Percentiles rank a stretch among this genome's conserved stretches.
These are phyloP conservation scores for Macrosteles quadrilineatus DNA, from an alignment of 1,140 invertebrate species.

Conservation along the genomic window DNA sequence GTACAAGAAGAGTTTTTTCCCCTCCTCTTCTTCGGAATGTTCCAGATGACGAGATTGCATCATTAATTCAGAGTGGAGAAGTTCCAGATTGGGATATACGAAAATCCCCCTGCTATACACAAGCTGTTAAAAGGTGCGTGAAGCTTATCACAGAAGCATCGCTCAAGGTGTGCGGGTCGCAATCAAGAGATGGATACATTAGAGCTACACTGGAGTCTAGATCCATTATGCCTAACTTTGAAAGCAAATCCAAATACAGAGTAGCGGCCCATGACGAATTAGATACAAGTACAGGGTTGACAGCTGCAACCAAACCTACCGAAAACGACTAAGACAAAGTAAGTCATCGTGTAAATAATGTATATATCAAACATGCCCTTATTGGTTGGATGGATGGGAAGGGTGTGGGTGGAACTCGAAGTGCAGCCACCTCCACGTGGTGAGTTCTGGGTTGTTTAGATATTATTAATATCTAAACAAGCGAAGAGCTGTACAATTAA, in stretches of 20 bases:
- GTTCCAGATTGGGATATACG: slow-evolving; percentile 6
- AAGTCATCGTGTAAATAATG: neutral
- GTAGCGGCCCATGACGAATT: no score
- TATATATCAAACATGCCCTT: neutral
- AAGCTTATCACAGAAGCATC: slow-evolving; percentile 44
- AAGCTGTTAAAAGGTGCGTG: slow-evolving; percentile 43
- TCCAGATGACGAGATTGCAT: slow-evolving; percentile 34
- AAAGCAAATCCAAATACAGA: no score
- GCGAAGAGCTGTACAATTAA: slow-evolving; percentile 26
- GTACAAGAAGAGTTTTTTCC: slow-evolving; percentile 17
- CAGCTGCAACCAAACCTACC: neutral
- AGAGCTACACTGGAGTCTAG: slow-evolving; percentile 23
- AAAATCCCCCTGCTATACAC: slow-evolving; percentile 43
- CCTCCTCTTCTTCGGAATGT: slow-evolving; percentile 34
- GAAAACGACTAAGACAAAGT: neutral
- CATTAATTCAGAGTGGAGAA: no score
- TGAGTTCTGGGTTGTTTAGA: slow-evolving; percentile 27
- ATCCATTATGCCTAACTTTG: slow-evolving; percentile 22
- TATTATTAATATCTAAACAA: neutral
- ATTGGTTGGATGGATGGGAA: neutral
- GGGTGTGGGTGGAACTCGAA: slow-evolving; percentile 27
- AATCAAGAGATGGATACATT: slow-evolving; percentile 39
- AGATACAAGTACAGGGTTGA: neutral
- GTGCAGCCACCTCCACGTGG: slow-evolving; percentile 28
- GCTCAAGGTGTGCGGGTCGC: slow-evolving; percentile 34